A percentile compares a stretch with the other conserved stretches of the same genome.
These are phyloP conservation scores for Plagodis dolabraria DNA, from an alignment of 2,888 invertebrate species.

Conservation along the genomic window DNA sequence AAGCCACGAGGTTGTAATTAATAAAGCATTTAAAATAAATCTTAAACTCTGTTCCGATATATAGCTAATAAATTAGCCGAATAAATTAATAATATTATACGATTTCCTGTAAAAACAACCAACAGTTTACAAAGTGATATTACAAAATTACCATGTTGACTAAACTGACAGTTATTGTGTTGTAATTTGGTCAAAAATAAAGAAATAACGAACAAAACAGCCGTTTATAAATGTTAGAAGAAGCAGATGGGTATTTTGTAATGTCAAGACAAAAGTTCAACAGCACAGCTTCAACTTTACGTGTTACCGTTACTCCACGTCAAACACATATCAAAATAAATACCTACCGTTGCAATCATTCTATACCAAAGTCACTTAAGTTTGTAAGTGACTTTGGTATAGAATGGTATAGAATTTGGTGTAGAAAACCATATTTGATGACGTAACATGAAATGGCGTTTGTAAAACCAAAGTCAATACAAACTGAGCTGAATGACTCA, in stretches of 20 bases:
- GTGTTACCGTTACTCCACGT: slow-evolving; percentile 23
- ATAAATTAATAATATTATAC: slow-evolving; percentile 1
- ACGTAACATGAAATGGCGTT: slow-evolving; percentile 47
- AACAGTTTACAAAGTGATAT: slow-evolving; percentile 10
- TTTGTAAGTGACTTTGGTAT: too few species aligned
- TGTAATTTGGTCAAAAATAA: slow-evolving; percentile 25
- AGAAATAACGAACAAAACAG: slow-evolving; percentile 17
- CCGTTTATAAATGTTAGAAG: slow-evolving; percentile 26
- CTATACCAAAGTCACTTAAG: slow-evolving; percentile 32
- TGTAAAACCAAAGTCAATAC: slow-evolving; percentile 53
- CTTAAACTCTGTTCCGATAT: too few species aligned
- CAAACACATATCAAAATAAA: slow-evolving; percentile 28
- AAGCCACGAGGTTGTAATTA: not conserved
- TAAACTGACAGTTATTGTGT: slow-evolving; percentile 24
- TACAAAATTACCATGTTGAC: slow-evolving; percentile 18
- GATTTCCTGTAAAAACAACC: slow-evolving; percentile 10
- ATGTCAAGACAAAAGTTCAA: slow-evolving; percentile 28
- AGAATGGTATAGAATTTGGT: too few species aligned
- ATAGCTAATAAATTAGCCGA: too few species aligned
- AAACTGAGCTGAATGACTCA: slow-evolving; percentile 53
- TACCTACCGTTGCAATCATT: slow-evolving; percentile 31
- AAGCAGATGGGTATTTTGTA: slow-evolving; percentile 22
- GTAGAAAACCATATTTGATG: too few species aligned
- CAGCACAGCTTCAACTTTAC: slow-evolving; percentile 27
- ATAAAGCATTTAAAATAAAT: not conserved